Percentiles rank a stretch among this genome's conserved stretches.
Evolutionary conservation across 2,797 vertebrate genomes (phyloP).

Genomic region (Siniperca scherzeri): DNA sequence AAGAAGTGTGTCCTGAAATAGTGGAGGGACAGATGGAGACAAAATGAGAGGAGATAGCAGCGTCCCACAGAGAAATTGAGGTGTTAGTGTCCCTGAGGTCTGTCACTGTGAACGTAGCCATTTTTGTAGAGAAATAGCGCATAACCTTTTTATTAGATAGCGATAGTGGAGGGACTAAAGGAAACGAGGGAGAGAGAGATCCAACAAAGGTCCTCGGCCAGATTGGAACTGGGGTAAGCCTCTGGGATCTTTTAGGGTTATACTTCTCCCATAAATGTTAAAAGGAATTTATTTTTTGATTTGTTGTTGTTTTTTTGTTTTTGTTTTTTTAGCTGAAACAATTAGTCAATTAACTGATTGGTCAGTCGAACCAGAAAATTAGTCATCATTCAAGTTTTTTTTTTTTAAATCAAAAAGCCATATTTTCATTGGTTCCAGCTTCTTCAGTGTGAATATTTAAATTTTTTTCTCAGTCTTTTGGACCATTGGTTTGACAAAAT

Average conservation of each 20-base stretch:
- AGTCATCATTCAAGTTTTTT: neutral
- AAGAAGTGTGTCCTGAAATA: constrained; percentile 14
- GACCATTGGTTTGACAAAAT: neutral
- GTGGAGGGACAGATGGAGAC: constrained; percentile 22
- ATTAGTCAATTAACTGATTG: too few relatives aligned
- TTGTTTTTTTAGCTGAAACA: too few relatives aligned
- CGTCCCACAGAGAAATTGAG: neutral
- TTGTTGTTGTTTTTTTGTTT: too few relatives aligned
- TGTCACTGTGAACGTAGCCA: neutral
- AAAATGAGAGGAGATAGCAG: neutral
- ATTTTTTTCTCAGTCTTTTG: neutral
- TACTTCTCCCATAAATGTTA: neutral
- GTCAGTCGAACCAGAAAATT: too few relatives aligned
- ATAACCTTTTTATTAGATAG: neutral
- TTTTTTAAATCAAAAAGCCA: neutral
- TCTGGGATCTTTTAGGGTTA: neutral
- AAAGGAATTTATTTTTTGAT: neutral
- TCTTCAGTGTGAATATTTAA: neutral
- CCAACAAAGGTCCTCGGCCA: neutral
- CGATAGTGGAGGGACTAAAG: neutral
- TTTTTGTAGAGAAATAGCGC: neutral
- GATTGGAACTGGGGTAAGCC: neutral
- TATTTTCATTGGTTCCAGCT: neutral
- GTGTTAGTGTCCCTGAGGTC: constrained; percentile 4
- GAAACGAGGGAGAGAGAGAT: neutral